Evolutionary conservation across 2,797 vertebrate species (phyloP), one percentile per base, ranked within the genome.

Genomic region (Channallabes apus): DNA sequence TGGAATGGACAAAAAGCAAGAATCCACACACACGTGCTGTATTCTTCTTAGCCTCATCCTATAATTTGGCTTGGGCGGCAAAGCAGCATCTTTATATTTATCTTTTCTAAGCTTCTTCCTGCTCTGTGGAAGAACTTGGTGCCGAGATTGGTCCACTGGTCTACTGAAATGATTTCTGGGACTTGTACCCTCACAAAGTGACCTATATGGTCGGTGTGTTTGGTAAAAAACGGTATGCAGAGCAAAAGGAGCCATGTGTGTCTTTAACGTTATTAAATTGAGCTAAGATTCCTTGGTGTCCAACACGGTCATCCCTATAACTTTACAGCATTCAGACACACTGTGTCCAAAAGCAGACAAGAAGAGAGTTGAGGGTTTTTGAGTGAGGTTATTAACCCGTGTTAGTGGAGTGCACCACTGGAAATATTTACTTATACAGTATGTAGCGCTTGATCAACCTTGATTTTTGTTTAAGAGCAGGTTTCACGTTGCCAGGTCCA

Each of bases 21-120:
- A 83, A 78, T 54, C 38, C 78, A 73, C 65, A 64, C 58, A 29
- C 69, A 54, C 64, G n/a, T 14, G 35, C 83, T 29, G 22, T 51
- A 8, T 56, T 67, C 73, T 77, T 71, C 73, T 32, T 82, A 77
- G 72, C 51, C 67, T 75, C 58, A 85, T 84, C 80, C 75, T 83
- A 86, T 84, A 76, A 71, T 84, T 82, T 86, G 73, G 79, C 82
- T 67, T 68, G 27, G 58, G 80, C 46, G 67, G 61, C 75, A 71
- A 54, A 86, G 72, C 79, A 17, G 24, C 14, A 46, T 72, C 38
- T 80, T 80, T 83, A 38, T 67, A 20, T 56, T 64, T 12, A 72
- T 79, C 38, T 41, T 78, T 81, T 12, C 22, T 83, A 32, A 18
- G 12, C 5, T 62, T 73, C 71, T 29, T 64, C 18, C 58, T 80